These are phyloP conservation scores for Syrista parreyssii DNA, from an alignment of 2,888 invertebrate genomes.

Conservation along the genomic window DNA sequence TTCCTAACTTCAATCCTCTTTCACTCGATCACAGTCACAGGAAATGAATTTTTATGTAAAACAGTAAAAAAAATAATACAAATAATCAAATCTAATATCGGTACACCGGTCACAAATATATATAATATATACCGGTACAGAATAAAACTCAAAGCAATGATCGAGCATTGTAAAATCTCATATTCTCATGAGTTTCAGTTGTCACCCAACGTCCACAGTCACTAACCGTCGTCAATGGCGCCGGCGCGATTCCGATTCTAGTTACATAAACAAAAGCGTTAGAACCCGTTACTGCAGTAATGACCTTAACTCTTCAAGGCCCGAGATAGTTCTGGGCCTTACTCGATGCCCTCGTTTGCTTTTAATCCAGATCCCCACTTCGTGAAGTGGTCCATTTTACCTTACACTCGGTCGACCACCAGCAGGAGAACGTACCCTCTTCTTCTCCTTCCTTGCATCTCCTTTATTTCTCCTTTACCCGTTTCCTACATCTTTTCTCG, in stretches of 20 bases:
- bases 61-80: neutral
- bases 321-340: conserved; percentile 63
- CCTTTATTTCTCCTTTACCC: neutral
- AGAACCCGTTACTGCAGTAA: conserved; percentile 36
- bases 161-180: conserved; percentile 17
- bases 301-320: conserved; percentile 62
- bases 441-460: conserved; percentile 11
- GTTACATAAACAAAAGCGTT: conserved; percentile 37
- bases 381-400: conserved; percentile 62
- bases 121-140: too few species aligned
- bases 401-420: conserved; percentile 48
- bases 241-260: conserved; percentile 16
- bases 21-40: neutral
- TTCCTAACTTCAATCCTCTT: neutral
- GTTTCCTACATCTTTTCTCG: neutral
- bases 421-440: conserved; percentile 8
- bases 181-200: neutral
- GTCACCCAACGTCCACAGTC: conserved; percentile 11
- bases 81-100: neutral
- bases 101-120: neutral
- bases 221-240: conserved; percentile 20
- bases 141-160: conserved; percentile 1
- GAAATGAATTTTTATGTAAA: neutral
- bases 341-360: conserved; percentile 66
- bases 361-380: conserved; percentile 66